Conservation (phyloP, 2,797 vertebrate genomes). For the Enteromius trimaculatus region DNA sequence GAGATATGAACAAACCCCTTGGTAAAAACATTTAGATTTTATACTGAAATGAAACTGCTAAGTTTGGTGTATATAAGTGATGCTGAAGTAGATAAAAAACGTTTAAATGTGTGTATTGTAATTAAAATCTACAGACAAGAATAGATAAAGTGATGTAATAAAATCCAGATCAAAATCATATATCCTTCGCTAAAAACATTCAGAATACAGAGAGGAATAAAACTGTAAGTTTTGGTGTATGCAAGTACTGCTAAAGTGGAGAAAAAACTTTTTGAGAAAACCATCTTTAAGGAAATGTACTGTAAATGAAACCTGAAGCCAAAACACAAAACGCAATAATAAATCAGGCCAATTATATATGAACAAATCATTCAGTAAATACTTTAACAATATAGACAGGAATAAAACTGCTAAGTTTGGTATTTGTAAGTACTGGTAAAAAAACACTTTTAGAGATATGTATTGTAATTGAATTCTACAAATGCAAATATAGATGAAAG, state of each 20-base stretch:
- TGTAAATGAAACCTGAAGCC: not conserved
- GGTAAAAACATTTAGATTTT: not conserved
- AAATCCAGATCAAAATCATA: not conserved
- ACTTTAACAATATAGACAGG: not conserved
- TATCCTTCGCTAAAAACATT: not conserved
- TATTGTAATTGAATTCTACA: not conserved
- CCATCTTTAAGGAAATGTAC: not conserved
- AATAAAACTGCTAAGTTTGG: not conserved
- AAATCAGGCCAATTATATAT: not conserved
- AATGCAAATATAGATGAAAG: not conserved
- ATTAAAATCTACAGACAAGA: not conserved
- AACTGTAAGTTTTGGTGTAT: not conserved
- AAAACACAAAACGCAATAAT: not conserved
- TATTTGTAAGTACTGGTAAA: not conserved
- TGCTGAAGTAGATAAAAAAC: not conserved
- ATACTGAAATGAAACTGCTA: not conserved
- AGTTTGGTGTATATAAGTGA: not conserved
- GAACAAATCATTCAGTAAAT: not conserved
- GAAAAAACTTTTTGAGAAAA: not conserved
- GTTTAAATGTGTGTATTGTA: not conserved
- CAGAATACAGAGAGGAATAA: not conserved
- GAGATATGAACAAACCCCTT: not conserved
- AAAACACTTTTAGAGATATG: not conserved
- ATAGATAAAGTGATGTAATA: not conserved
- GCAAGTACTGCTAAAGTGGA: not conserved